Evolutionary conservation across 2,888 invertebrate genomes (phyloP), one percentile per base, ranked within the genome.

Genomic region (Antheraea yamamai): DNA sequence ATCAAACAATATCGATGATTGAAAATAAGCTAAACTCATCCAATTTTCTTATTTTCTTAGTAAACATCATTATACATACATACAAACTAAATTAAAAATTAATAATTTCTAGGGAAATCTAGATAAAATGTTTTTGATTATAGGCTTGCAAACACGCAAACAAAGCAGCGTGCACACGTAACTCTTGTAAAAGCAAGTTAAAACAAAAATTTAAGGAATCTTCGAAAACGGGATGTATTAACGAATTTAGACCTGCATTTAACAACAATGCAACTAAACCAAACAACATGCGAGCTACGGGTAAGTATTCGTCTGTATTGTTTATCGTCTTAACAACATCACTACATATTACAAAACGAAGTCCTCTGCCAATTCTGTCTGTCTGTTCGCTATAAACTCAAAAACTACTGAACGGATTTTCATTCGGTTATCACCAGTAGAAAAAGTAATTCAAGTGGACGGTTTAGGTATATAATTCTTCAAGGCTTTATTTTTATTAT

Each of bases 81-180:
- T n/a, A n/a, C n/a, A n/a, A n/a, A n/a, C n/a, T n/a, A n/a, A n/a
- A n/a, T n/a, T 16, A 16, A 51, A 55, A 1, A 2, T 20, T 18
- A n/a, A n/a, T 61, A 61, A 23, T 20, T n/a, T 23, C 61, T 3
- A 61, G 23, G 61, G 12, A 12, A 3, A 26, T 47, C 23, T 26
- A 10, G 8, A 58, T 58, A 39, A 1, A n/a, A 52, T 64, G 64
- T 76, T 76, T n/a, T 55, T 64, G 61, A 35, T 80, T 81, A 0
- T 73, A 91, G 91, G 90, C 89, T 12, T 84, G 87, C 75, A 83
- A 84, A 75, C 8, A 26, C 4, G 84, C 78, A 0, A 75, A 72
- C 0, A 83, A 82, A 47, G 16, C 55, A 14, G 79, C 80, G 0
- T 90, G 91, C 77, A 35, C 47, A 20, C 35, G 4, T 1, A 74